Percentiles rank a stretch among this genome's conserved stretches.
These are phyloP conservation scores for Eupithecia subfuscata DNA, from an alignment of 2,888 invertebrate genomes.

Conservation along the genomic window DNA sequence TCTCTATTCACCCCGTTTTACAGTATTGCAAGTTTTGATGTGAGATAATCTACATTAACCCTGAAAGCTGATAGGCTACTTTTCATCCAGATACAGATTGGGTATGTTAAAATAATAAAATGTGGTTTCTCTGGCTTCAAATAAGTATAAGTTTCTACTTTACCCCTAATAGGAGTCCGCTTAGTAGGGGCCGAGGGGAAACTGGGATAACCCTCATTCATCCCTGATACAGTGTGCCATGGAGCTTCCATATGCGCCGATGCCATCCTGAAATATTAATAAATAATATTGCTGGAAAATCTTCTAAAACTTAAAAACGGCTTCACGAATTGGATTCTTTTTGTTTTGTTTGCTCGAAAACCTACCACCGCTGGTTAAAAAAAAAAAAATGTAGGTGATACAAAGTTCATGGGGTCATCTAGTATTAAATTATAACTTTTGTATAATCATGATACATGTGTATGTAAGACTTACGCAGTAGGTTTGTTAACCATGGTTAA, in stretches of 20 bases:
- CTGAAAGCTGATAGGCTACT: background rate
- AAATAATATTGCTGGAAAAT: too few relatives aligned
- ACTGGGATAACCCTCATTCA: conserved; percentile 87
- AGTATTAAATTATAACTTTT: background rate
- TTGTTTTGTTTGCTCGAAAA: too few relatives aligned
- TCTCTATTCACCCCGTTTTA: too few relatives aligned
- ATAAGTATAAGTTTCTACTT: conserved; percentile 11
- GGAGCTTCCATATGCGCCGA: conserved; percentile 86
- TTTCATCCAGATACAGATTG: background rate
- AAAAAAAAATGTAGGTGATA: too few relatives aligned
- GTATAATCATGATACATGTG: too few relatives aligned
- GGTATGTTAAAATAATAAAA: too few relatives aligned
- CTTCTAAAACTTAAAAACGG: too few relatives aligned
- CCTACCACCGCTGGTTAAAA: too few relatives aligned
- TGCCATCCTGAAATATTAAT: conserved; percentile 71
- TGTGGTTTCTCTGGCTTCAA: background rate
- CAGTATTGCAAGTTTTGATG: background rate
- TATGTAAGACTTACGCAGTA: too few relatives aligned
- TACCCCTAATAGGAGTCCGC: conserved; percentile 92
- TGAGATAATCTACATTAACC: background rate
- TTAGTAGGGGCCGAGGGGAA: conserved; percentile 89
- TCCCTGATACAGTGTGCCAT: conserved; percentile 87
- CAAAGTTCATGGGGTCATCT: too few relatives aligned
- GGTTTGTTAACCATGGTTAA: too few relatives aligned
- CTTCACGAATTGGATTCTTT: too few relatives aligned